Percentiles rank a stretch among this genome's conserved stretches.
These are phyloP conservation scores for Vipera ursinii DNA, from an alignment of 2,797 vertebrate genomes.

Conservation along the genomic window DNA sequence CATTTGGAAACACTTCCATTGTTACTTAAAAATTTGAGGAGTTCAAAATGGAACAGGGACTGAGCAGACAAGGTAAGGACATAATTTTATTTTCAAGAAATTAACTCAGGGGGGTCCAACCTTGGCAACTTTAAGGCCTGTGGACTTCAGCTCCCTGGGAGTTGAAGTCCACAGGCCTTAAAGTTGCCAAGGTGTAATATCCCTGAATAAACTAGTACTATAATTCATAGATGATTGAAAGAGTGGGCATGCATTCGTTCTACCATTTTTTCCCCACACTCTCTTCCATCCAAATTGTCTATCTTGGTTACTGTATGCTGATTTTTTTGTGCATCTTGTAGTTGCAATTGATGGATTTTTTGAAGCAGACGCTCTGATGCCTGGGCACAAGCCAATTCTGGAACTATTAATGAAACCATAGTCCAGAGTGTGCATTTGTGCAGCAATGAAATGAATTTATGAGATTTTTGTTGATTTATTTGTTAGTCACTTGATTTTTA, in stretches of 20 bases:
- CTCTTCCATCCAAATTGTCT: background rate
- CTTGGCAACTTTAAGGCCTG: background rate
- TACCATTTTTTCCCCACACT: background rate
- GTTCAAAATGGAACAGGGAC: background rate
- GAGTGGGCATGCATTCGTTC: too few species aligned
- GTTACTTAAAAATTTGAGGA: background rate
- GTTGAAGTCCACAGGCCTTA: background rate
- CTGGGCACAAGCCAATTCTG: background rate
- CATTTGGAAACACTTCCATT: background rate
- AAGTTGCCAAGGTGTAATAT: background rate
- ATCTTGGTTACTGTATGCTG: background rate
- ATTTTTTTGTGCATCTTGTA: background rate
- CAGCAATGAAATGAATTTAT: background rate
- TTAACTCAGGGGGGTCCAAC: too few species aligned
- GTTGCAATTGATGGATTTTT: background rate
- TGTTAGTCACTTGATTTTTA: background rate
- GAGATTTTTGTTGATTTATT: background rate
- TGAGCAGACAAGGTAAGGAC: background rate
- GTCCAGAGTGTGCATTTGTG: background rate
- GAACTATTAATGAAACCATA: background rate
- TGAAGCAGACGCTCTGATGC: background rate
- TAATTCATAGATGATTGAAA: background rate
- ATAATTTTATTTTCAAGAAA: too few species aligned
- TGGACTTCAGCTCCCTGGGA: background rate
- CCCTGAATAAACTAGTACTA: background rate